Percentiles rank a stretch among this genome's conserved stretches.
Conservation (phyloP, 1,140 invertebrate genomes). For the Drosophila miranda region DNA sequence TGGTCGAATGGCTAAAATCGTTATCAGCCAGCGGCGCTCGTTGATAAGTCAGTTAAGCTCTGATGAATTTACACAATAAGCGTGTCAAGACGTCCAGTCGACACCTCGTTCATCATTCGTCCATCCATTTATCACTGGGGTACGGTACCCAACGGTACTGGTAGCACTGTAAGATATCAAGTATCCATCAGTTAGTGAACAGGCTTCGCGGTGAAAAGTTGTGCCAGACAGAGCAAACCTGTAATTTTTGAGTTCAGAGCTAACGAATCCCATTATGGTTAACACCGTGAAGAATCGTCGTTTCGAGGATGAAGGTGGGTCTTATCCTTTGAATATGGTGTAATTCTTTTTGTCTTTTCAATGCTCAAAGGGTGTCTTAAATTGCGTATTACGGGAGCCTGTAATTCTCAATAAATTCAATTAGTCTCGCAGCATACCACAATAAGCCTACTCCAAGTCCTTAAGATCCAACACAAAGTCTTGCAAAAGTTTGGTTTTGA, state of each 20-base stretch:
- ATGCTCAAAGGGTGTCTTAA: neutral
- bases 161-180: constrained; percentile 37
- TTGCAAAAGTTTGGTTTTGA: no score
- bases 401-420: no score
- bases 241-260: constrained; percentile 10
- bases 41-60: constrained; percentile 2
- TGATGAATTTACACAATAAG: constrained; percentile 6
- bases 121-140: constrained; percentile 6
- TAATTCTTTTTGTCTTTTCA: no score
- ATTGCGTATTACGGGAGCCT: no score
- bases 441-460: no score
- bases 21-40: constrained; percentile 17
- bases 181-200: constrained; percentile 65
- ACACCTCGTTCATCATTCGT: neutral
- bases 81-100: constrained; percentile 9
- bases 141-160: constrained; percentile 8
- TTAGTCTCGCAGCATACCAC: no score
- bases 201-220: constrained; percentile 51
- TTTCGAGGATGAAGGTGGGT: constrained; percentile 64
- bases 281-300: constrained; percentile 69
- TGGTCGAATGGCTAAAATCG: constrained; percentile 7
- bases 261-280: constrained; percentile 9
- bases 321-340: neutral
- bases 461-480: no score
- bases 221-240: constrained; percentile 21